Base-by-base conservation (phyloP, 2,113 vertebrate species). In the Piliocolobus tephrosceles region DNA sequence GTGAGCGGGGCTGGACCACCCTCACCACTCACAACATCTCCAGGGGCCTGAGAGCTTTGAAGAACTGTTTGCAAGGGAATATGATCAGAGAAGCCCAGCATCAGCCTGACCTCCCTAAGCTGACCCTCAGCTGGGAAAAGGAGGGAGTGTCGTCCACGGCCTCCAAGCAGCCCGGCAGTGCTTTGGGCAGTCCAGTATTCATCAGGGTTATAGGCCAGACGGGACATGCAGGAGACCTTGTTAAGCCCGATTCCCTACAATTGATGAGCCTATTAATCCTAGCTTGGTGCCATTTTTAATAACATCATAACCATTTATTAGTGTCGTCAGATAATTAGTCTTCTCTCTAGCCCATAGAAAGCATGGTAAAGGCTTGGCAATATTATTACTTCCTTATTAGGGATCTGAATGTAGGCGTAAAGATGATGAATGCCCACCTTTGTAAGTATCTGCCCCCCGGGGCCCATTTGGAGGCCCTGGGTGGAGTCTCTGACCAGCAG, bases 221-320 rank as follows among this genome's bases (percentile, higher is more conserved):
- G 85, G 99, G 98, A 98, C 98, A 98, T 98, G 98, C 98, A 98
- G 97, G 97, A 97, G 96, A 98, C 98, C 98, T 99, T 99, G 98
- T 99, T 99, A 98, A 98, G 98, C 98, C 98, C 94, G 92, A 99
- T 98, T 98, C 98, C 98, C 98, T 98, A 98, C 98, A 98, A 99
- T 98, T 98, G 98, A 98, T 98, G 97, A 98, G 99, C 98, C 98
- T 98, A 98, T 99, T 99, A 98, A 99, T 99, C 98, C 98, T 98
- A 98, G 98, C 97, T 98, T 97, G 98, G 98, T 98, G 98, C 97
- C 98, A 98, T 98, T 98, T 98, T 99, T 99, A 99, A 99, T 98
- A 98, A 98, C 93, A 94, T 98, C 98, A 98, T 98, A 99, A 98
- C 98, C 98, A 98, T 99, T 99, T 99, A 98, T 99, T 98, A 98